A percentile compares a stretch with the other conserved stretches of the same genome.
phyloP scores from a whole-genome alignment of 2,888 invertebrate genomes.

The Drosophila paucipuncta region DNA sequence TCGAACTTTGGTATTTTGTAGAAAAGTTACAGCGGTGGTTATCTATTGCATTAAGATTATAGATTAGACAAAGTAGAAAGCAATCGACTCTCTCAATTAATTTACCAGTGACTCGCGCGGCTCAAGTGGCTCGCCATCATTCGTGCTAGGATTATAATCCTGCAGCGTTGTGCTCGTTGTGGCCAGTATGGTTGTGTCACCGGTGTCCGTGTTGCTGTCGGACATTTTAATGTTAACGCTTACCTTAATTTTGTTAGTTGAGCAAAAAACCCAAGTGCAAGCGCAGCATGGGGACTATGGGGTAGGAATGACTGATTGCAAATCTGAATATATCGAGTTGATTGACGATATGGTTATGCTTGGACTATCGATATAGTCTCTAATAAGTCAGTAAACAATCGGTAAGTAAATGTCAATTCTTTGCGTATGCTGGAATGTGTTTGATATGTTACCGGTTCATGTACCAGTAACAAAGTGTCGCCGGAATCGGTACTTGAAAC shows the following conservation, averaged over 20 bases:
- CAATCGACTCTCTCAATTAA: conserved; percentile 11
- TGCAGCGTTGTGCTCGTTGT: conserved; percentile 58
- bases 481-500: background rate
- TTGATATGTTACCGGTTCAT: background rate
- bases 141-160: conserved; percentile 44
- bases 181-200: conserved; percentile 78
- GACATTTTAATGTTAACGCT: conserved; percentile 83
- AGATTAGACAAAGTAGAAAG: conserved; percentile 62
- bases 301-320: conserved; percentile 17
- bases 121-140: conserved; percentile 32
- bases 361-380: background rate
- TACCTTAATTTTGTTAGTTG: conserved; percentile 82
- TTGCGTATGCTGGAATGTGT: too few relatives aligned
- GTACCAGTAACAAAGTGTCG: background rate
- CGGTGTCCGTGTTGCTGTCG: conserved; percentile 83
- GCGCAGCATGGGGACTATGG: conserved; percentile 32
- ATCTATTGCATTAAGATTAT: conserved; percentile 87
- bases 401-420: too few relatives aligned
- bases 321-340: conserved; percentile 8
- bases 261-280: conserved; percentile 34
- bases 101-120: conserved; percentile 84
- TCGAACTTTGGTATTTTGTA: conserved; percentile 93
- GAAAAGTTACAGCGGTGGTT: conserved; percentile 93
- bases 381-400: background rate
- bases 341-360: conserved; percentile 3